phyloP scores from a whole-genome alignment of 1,140 invertebrate species.

The Lycorma delicatula region DNA sequence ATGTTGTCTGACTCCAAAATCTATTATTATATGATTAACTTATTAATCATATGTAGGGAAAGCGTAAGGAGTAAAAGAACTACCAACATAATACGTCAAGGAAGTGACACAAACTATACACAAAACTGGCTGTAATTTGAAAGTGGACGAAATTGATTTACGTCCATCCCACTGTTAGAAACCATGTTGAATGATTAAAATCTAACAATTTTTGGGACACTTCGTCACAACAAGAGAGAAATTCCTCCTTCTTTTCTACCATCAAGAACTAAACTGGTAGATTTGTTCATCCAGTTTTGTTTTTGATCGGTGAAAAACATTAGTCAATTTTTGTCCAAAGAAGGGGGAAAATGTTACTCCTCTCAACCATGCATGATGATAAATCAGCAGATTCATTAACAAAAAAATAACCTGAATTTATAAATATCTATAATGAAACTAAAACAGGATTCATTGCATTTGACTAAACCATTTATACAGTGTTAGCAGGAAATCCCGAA shows the following conservation, averaged over 20 bases:
- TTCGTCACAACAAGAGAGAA: conserved; percentile 37
- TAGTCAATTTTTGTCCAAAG: neutral
- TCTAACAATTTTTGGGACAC: conserved; percentile 34
- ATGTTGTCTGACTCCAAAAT: conserved; percentile 16
- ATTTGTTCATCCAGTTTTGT: neutral
- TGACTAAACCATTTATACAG: neutral
- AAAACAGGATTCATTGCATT: neutral
- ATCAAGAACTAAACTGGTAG: neutral
- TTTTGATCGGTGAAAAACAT: neutral
- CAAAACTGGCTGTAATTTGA: conserved; percentile 35
- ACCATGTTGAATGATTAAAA: conserved; percentile 33
- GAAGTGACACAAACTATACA: conserved; percentile 32
- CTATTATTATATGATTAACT: conserved; percentile 18
- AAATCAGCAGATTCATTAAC: neutral
- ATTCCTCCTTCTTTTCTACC: conserved; percentile 26
- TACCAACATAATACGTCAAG: conserved; percentile 34
- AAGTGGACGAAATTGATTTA: conserved; percentile 38
- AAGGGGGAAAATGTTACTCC: neutral
- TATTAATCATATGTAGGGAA: conserved; percentile 30
- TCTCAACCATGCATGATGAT: neutral
- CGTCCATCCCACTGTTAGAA: conserved; percentile 30
- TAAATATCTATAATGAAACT: neutral
- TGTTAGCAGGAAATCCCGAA: neutral
- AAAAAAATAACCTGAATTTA: neutral
- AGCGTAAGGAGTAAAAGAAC: conserved; percentile 27